A percentile compares a stretch with the other conserved stretches of the same genome.
Evolutionary conservation across 2,113 vertebrate genomes (phyloP).

Genomic region (Macquaria ambigua): DNA sequence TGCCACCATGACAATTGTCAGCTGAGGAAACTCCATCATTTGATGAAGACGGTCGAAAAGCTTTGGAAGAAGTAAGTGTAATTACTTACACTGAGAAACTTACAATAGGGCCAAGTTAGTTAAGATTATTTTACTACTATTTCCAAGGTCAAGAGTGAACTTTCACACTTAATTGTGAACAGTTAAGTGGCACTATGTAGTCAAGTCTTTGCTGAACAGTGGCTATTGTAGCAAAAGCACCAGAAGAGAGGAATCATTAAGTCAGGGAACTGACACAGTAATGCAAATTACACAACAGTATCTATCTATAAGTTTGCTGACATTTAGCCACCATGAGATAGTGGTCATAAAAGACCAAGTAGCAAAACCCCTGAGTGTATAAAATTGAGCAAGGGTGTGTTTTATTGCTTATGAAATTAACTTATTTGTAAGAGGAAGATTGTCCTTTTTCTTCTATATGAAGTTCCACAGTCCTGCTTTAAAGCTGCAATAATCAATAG

Average conservation of each 20-base stretch:
- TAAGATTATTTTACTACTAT: not conserved
- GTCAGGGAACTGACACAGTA: not conserved
- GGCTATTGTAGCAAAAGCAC: not conserved
- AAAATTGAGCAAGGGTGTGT: not conserved
- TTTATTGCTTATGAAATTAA: not conserved
- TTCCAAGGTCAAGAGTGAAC: not conserved
- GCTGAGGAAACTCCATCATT: not conserved
- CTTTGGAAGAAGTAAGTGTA: not conserved
- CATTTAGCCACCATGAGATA: too few species aligned
- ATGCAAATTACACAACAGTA: too few species aligned
- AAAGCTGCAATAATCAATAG: not conserved
- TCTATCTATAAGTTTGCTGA: too few species aligned
- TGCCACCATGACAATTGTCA: not conserved
- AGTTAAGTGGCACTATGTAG: not conserved
- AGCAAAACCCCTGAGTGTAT: too few species aligned
- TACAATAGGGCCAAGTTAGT: too few species aligned
- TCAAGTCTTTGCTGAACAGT: not conserved
- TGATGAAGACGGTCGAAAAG: not conserved
- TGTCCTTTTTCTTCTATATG: not conserved
- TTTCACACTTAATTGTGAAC: not conserved
- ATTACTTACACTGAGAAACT: too few species aligned
- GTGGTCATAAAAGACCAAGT: too few species aligned
- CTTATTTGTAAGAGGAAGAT: not conserved
- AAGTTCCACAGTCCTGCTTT: not conserved
- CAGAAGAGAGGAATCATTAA: not conserved